These are phyloP conservation scores for Danionella dracula DNA, from an alignment of 2,797 vertebrate genomes.

Conservation along the genomic window DNA sequence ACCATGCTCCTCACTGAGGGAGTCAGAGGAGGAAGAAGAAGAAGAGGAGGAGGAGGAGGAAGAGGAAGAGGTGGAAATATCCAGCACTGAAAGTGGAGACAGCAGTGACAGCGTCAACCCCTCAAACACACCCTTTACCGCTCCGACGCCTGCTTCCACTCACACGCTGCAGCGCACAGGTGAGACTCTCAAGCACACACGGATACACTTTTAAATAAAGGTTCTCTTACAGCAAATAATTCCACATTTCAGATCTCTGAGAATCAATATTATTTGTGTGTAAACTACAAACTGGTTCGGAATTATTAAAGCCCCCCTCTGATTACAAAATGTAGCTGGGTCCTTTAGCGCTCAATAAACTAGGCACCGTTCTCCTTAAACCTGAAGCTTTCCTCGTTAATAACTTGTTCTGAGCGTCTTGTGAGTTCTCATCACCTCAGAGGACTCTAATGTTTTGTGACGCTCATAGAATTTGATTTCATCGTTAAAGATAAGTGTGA, in stretches of 20 bases:
- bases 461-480: slow-evolving; percentile 10
- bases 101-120: slow-evolving; percentile 97
- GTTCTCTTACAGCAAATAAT: too few relatives aligned
- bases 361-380: not conserved
- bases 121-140: slow-evolving; percentile 87
- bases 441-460: slow-evolving; percentile 19
- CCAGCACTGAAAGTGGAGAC: slow-evolving; percentile 95
- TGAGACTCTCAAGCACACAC: not conserved
- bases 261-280: too few relatives aligned
- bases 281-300: too few relatives aligned
- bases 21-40: slow-evolving; percentile 80
- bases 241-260: too few relatives aligned
- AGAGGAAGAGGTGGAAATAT: slow-evolving; percentile 70
- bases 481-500: slow-evolving; percentile 33
- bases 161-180: slow-evolving; percentile 11
- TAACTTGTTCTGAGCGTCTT: not conserved
- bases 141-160: slow-evolving; percentile 6
- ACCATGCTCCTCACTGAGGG: slow-evolving; percentile 86
- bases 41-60: slow-evolving; percentile 56
- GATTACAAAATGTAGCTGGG: too few relatives aligned
- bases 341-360: not conserved
- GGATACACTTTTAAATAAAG: not conserved
- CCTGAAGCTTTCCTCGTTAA: not conserved
- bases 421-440: slow-evolving; percentile 26
- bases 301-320: too few relatives aligned